A percentile compares a stretch with the other conserved stretches of the same genome.
Evolutionary conservation across 2,113 vertebrate species (phyloP).

Genomic region (Thunnus maccoyii): DNA sequence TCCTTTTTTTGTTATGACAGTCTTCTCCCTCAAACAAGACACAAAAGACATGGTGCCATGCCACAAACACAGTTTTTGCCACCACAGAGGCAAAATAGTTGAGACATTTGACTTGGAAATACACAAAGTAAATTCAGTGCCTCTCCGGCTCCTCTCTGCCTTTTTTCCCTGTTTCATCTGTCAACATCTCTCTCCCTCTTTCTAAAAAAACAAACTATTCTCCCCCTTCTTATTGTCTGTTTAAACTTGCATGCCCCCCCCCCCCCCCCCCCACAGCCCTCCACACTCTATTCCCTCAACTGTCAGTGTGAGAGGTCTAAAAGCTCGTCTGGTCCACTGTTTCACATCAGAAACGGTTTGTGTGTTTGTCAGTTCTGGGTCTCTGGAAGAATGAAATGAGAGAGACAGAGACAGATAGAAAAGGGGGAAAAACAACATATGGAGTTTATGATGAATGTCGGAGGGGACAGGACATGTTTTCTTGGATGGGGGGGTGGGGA

Average conservation of each 20-base stretch:
- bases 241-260: conserved; percentile 83
- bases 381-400: conserved; percentile 65
- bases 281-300: conserved; percentile 78
- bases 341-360: conserved; percentile 83
- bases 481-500: conserved; percentile 53
- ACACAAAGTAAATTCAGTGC: conserved; percentile 70
- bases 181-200: conserved; percentile 64
- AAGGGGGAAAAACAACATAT: conserved; percentile 63
- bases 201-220: conserved; percentile 70
- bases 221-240: conserved; percentile 81
- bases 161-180: conserved; percentile 66
- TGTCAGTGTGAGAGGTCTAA: conserved; percentile 83
- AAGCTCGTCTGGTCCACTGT: conserved; percentile 80
- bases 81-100: conserved; percentile 54
- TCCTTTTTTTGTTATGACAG: conserved; percentile 47
- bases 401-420: conserved; percentile 47
- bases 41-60: conserved; percentile 38
- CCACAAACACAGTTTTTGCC: conserved; percentile 47
- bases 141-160: conserved; percentile 56
- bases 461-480: conserved; percentile 73
- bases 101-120: conserved; percentile 76
- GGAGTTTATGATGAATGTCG: conserved; percentile 77
- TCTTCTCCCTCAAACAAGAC: conserved; percentile 49
- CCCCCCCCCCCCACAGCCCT: conserved; percentile 49
- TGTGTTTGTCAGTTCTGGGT: conserved; percentile 83